A percentile compares a stretch with the other conserved stretches of the same genome.
These are phyloP conservation scores for Bursaphelenchus okinawaensis DNA, from an alignment of 2,888 invertebrate species.

Conservation along the genomic window DNA sequence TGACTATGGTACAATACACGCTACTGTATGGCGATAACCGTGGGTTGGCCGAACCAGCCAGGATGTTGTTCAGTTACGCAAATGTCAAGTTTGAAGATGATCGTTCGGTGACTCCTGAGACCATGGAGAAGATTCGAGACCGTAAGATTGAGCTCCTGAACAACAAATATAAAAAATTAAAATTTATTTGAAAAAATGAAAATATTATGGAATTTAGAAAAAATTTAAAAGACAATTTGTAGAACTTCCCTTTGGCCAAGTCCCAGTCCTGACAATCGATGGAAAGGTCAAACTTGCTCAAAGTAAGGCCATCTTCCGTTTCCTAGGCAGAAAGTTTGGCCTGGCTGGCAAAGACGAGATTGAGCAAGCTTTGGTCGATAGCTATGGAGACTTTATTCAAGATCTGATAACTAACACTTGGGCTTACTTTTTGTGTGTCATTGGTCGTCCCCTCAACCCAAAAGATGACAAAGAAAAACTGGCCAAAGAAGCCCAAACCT, in stretches of 20 bases:
- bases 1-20: not conserved
- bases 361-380: not conserved
- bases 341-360: not conserved
- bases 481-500: not conserved
- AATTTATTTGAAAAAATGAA: too few species aligned
- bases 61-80: not conserved
- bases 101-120: not conserved
- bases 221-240: too few species aligned
- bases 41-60: not conserved
- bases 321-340: not conserved
- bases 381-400: not conserved
- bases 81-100: not conserved
- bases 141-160: too few species aligned
- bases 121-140: not conserved
- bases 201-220: too few species aligned
- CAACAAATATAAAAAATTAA: too few species aligned
- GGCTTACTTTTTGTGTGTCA: not conserved
- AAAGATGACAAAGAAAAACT: not conserved
- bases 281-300: not conserved
- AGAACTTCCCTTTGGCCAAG: not conserved
- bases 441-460: not conserved
- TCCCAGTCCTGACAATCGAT: not conserved
- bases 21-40: not conserved
- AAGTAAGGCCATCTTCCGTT: not conserved
- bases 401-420: not conserved